Base-by-base conservation (phyloP, 2,888 invertebrate species). In the Leucania comma region DNA sequence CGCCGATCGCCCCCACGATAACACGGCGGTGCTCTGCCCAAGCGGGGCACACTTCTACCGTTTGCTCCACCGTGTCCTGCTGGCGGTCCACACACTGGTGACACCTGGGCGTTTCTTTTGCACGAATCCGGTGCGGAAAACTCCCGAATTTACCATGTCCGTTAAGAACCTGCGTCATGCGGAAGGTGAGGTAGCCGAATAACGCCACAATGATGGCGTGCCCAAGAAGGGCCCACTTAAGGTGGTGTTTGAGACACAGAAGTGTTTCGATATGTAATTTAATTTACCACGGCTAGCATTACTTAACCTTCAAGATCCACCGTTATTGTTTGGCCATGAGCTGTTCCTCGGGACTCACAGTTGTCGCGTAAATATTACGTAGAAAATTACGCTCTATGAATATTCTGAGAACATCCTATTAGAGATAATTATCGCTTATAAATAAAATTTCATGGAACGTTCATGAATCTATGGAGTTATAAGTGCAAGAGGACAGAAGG, bases 351-450 rank as follows among this genome's bases (percentile, higher is more conserved):
- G 8, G 20, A 20, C 4, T 20, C 12, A 2, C 4, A 29, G 6
- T 14, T 46, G 14, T 17, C 9, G 5, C 35, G 42, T 35, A 51
- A 6, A 29, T 20, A 14, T 10, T 29, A 10, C 42, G 29, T 12
- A 24, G 14, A 56, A 66, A 50, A 20, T 29, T 29, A 51, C 32
- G 14, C n/a, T 22, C 46, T 51, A 68, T 58, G n/a, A 59, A 53
- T 12, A 20, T 68, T 68, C 58, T 59, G 8, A 8, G 42, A 70
- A 70, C n/a, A 6, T 26, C 24, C 20, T 38, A 29, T 32, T 64
- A 24, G 1, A 32, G 4, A 5, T 63, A 67, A 22, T 51, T n/a
- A 38, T 14, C 22, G 65, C 48, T 35, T 60, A 35, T 35, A 50
- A 60, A 65, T 65, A 48, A 48, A 24, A 24, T 24, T n/a, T 4